phyloP scores from a whole-genome alignment of 2,888 invertebrate species.

The Blomia tropicalis region DNA sequence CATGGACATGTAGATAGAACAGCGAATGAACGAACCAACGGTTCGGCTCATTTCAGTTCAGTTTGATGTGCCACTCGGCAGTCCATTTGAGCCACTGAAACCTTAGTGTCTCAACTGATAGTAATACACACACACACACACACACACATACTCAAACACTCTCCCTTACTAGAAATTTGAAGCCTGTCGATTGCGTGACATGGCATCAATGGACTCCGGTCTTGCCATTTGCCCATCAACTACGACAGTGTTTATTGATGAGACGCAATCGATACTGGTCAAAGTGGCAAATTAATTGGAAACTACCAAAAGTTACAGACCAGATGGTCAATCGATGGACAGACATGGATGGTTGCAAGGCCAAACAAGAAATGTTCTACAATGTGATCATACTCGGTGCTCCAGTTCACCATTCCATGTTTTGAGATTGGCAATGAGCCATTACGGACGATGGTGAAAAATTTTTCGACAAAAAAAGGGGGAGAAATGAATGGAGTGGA shows the following conservation, averaged over 20 bases:
- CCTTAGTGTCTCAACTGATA: no score
- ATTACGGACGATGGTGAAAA: no score
- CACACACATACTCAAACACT: neutral
- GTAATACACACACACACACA: no score
- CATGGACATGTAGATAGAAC: neutral
- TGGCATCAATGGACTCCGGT: neutral
- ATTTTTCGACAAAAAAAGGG: no score
- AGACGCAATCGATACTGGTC: constrained; percentile 7
- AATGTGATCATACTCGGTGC: no score
- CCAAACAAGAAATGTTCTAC: neutral
- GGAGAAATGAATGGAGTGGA: no score
- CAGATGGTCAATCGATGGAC: neutral
- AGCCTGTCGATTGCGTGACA: constrained; percentile 13
- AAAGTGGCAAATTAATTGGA: neutral
- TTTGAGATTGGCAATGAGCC: no score
- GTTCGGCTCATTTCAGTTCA: no score
- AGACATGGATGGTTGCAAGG: neutral
- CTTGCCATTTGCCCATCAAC: neutral
- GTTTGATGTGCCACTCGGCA: neutral
- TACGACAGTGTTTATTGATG: constrained; percentile 8
- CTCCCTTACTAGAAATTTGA: neutral
- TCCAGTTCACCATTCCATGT: no score
- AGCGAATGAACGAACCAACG: neutral
- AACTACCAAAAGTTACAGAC: neutral
- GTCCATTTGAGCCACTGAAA: neutral